A percentile compares a stretch with the other conserved stretches of the same genome.
phyloP scores from a whole-genome alignment of 2,888 invertebrate species.

The Oeneis ivallda region DNA sequence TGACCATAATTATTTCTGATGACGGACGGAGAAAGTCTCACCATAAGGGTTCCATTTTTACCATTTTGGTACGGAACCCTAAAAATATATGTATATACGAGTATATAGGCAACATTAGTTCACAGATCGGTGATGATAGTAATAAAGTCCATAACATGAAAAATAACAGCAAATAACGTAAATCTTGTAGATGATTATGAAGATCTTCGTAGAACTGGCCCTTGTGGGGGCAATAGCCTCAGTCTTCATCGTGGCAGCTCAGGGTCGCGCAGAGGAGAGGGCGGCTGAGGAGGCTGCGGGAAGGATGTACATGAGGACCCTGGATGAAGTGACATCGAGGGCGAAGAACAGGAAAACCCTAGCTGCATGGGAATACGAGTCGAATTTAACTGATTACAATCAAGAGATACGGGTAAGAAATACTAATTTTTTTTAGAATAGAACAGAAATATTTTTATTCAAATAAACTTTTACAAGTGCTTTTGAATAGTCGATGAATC shows the following conservation, averaged over 20 bases:
- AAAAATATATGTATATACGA: too few relatives aligned
- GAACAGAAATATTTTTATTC: too few relatives aligned
- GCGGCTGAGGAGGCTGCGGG: slow-evolving; percentile 82
- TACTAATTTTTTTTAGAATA: too few relatives aligned
- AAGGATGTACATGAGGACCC: slow-evolving; percentile 80
- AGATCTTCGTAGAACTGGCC: slow-evolving; percentile 69
- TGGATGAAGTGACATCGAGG: slow-evolving; percentile 82
- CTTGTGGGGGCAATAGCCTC: slow-evolving; percentile 75
- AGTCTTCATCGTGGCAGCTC: slow-evolving; percentile 73
- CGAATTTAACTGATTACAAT: slow-evolving; percentile 87
- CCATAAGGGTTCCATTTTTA: too few relatives aligned
- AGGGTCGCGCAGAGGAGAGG: slow-evolving; percentile 70
- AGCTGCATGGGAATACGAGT: slow-evolving; percentile 88
- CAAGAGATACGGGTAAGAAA: slow-evolving; percentile 74
- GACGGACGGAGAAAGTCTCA: too few relatives aligned
- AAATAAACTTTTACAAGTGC: too few relatives aligned
- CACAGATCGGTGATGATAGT: background rate
- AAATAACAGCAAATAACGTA: background rate
- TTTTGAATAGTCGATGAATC: too few relatives aligned
- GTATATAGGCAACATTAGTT: too few relatives aligned
- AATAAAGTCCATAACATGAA: too few relatives aligned
- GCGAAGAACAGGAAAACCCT: slow-evolving; percentile 79
- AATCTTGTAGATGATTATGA: slow-evolving; percentile 63
- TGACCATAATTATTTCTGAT: too few relatives aligned
- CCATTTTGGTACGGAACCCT: too few relatives aligned